Evolutionary conservation across 2,888 invertebrate species (phyloP).

Genomic region (Caenorhabditis imperialis): DNA sequence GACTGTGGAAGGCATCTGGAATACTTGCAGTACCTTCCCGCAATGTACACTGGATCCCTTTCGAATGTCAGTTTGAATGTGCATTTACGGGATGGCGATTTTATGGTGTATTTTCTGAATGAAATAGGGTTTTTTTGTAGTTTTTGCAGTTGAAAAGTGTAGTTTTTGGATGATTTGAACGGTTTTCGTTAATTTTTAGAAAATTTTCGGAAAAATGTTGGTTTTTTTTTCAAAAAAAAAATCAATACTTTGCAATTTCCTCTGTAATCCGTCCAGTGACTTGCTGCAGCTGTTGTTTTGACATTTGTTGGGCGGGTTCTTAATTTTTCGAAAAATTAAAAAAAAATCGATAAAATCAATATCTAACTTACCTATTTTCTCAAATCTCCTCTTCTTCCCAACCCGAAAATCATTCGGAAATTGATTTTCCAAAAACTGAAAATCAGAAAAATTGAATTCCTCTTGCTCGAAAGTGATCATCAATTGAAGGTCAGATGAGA

Average conservation of each 20-base stretch:
- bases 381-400: constrained; percentile 27
- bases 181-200: no score
- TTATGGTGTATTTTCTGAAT: constrained; percentile 63
- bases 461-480: constrained; percentile 74
- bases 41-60: constrained; percentile 74
- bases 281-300: constrained; percentile 59
- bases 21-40: constrained; percentile 86
- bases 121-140: not conserved
- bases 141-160: no score
- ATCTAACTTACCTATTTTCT: not conserved
- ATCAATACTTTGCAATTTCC: constrained; percentile 44
- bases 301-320: constrained; percentile 40
- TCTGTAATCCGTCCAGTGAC: constrained; percentile 41
- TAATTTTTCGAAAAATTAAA: constrained; percentile 3
- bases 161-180: no score
- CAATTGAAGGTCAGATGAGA: constrained; percentile 72
- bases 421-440: constrained; percentile 61
- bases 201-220: not conserved
- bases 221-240: no score
- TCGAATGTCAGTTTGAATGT: constrained; percentile 65
- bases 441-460: constrained; percentile 68
- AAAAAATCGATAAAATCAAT: not conserved
- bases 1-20: constrained; percentile 86
- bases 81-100: constrained; percentile 63
- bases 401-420: constrained; percentile 66